Percentiles rank a stretch among this genome's conserved stretches.
Conservation (phyloP, 2,888 invertebrate genomes). For the Heliconius ethilla region DNA sequence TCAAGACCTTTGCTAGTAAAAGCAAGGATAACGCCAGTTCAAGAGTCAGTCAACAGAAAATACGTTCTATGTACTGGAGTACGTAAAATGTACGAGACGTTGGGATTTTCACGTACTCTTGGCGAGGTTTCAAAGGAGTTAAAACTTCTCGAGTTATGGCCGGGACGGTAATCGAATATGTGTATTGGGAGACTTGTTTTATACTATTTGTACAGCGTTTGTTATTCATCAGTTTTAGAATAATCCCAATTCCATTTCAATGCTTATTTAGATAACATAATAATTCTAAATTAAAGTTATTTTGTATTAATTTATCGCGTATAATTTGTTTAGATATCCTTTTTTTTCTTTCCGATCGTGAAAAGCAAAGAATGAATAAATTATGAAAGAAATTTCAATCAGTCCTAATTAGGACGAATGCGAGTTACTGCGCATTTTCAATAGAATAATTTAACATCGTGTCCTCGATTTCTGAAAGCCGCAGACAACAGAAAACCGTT, state of each 20-base stretch:
- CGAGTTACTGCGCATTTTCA: constrained; percentile 14
- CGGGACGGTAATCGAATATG: constrained; percentile 49
- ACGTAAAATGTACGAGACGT: constrained; percentile 47
- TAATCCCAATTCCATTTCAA: background rate
- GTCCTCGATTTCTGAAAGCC: background rate
- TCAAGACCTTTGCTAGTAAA: constrained; percentile 9
- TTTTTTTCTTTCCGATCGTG: background rate
- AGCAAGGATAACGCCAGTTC: constrained; percentile 35
- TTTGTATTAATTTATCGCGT: background rate
- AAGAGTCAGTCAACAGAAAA: constrained; percentile 43
- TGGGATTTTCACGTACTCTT: constrained; percentile 49
- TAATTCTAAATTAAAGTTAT: background rate
- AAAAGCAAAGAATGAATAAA: background rate
- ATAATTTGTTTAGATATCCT: background rate
- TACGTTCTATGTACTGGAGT: constrained; percentile 41
- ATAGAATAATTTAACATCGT: constrained; percentile 20
- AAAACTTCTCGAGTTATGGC: constrained; percentile 51
- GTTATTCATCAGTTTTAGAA: constrained; percentile 23
- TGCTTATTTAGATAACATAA: background rate
- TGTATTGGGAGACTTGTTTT: constrained; percentile 41
- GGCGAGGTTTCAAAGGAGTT: constrained; percentile 50
- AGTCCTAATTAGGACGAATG: background rate
- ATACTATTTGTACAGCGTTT: constrained; percentile 24
- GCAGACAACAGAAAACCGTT: constrained; percentile 15
- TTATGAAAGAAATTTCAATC: constrained; percentile 10